Conservation (phyloP, 2,888 invertebrate species). For the Dendrolimus pini region DNA sequence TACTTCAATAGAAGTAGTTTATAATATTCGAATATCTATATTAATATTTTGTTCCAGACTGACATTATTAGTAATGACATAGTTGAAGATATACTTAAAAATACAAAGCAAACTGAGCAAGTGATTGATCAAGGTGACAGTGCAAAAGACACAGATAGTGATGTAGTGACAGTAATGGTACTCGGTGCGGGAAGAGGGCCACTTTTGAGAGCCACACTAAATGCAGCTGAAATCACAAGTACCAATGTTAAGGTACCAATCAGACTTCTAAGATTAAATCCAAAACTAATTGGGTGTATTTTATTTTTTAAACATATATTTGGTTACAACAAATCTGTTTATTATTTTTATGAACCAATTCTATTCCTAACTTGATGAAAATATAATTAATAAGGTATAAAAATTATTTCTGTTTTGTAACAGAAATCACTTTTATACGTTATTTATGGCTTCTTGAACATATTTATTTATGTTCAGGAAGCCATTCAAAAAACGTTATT, state of each 20-base stretch:
- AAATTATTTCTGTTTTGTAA: no score
- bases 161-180: conserved; percentile 84
- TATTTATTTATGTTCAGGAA: no score
- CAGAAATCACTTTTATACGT: no score
- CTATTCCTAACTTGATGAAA: conserved; percentile 2
- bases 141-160: conserved; percentile 23
- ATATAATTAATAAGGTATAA: not conserved
- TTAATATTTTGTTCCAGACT: no score
- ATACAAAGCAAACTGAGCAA: conserved; percentile 5
- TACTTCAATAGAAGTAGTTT: no score
- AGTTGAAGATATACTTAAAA: not conserved
- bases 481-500: no score
- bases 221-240: conserved; percentile 85
- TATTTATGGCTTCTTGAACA: no score
- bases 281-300: no score
- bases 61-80: not conserved
- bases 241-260: conserved; percentile 79
- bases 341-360: not conserved
- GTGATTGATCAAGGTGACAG: conserved; percentile 26
- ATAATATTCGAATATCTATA: no score
- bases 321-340: not conserved
- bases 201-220: conserved; percentile 90
- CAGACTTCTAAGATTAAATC: no score
- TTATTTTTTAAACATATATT: no score
- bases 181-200: conserved; percentile 98